Conservation (phyloP, 2,888 invertebrate genomes). For the Nomada ruficornis region DNA sequence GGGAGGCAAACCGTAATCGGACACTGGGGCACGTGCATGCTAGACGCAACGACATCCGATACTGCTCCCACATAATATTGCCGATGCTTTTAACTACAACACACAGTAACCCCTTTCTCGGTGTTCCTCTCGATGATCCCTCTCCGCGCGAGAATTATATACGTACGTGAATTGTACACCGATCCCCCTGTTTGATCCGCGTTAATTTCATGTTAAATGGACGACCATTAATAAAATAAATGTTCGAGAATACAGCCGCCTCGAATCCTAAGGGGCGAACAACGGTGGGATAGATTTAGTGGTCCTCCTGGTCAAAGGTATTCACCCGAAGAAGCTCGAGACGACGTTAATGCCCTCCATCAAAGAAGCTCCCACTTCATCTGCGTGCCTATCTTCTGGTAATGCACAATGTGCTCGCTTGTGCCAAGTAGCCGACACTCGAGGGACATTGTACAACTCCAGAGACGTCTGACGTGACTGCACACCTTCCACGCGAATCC, state of each 20-base stretch:
- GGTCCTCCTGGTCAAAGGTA: neutral
- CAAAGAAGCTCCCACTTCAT: constrained; percentile 61
- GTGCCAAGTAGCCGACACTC: constrained; percentile 45
- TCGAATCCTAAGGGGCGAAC: no score
- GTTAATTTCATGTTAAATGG: neutral
- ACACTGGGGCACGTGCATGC: constrained; percentile 53
- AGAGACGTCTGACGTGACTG: constrained; percentile 57
- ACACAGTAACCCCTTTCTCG: constrained; percentile 64
- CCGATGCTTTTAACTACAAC: constrained; percentile 74
- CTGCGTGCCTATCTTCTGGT: constrained; percentile 42
- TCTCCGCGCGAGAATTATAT: neutral
- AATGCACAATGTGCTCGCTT: constrained; percentile 56
- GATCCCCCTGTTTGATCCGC: neutral
- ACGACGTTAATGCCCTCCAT: constrained; percentile 60
- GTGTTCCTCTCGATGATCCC: constrained; percentile 39
- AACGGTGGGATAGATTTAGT: no score
- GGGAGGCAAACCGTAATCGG: constrained; percentile 64
- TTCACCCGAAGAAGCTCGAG: constrained; percentile 41
- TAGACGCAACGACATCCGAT: constrained; percentile 69
- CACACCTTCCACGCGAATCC: constrained; percentile 57
- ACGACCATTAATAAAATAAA: no score
- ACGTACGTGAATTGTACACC: no score
- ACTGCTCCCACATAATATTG: constrained; percentile 71
- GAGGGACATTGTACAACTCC: constrained; percentile 58
- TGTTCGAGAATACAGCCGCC: no score